Conservation (phyloP, 2,113 vertebrate genomes). For the Ammodytes marinus region DNA sequence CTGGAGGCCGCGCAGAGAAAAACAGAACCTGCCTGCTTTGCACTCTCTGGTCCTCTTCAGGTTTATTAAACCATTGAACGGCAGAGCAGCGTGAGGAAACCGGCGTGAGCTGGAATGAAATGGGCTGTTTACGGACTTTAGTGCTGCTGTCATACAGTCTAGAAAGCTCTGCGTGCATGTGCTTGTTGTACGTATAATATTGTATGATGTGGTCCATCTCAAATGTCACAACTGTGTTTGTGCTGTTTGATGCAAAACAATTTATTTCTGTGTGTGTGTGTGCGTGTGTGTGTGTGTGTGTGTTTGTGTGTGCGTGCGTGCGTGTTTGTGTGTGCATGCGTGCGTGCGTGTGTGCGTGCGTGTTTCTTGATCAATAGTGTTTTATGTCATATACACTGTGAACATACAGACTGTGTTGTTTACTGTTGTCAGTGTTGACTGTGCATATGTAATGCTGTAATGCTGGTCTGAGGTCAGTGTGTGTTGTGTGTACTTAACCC, state of each 20-base stretch:
- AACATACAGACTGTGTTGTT: background rate
- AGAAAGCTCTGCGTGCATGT: background rate
- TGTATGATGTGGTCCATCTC: background rate
- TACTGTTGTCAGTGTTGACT: background rate
- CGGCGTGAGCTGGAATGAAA: slow-evolving; percentile 11
- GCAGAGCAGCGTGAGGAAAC: background rate
- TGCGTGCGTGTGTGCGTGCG: too few species aligned
- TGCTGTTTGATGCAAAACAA: background rate
- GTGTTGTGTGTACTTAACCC: slow-evolving; percentile 73
- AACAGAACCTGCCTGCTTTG: slow-evolving; percentile 22
- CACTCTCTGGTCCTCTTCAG: background rate
- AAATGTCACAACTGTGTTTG: background rate
- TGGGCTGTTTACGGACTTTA: background rate
- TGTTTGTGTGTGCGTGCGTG: background rate
- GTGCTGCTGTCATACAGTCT: slow-evolving; percentile 2
- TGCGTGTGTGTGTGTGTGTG: background rate
- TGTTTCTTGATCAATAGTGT: too few species aligned
- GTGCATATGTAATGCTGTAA: slow-evolving; percentile 47
- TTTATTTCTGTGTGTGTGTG: background rate
- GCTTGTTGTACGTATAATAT: background rate
- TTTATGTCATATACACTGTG: too few species aligned
- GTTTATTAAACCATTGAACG: slow-evolving; percentile 24
- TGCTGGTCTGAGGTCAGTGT: slow-evolving; percentile 44
- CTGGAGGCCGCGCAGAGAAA: slow-evolving; percentile 18
- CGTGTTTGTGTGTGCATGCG: background rate